These are phyloP conservation scores for Eidolon helvum DNA, from an alignment of 2,113 vertebrate species.

Conservation along the genomic window DNA sequence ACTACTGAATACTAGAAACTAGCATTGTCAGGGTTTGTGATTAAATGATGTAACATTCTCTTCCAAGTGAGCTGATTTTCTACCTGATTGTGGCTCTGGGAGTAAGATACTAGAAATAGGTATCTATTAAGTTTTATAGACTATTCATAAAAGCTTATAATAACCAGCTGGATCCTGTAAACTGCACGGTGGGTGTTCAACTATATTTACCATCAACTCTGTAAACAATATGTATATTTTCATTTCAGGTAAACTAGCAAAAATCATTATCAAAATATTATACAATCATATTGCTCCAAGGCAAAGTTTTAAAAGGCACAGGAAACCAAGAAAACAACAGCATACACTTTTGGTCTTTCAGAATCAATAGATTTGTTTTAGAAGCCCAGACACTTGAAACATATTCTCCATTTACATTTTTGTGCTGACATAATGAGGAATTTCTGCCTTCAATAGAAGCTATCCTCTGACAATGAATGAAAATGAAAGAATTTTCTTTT, in stretches of 20 bases:
- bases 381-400: background rate
- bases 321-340: background rate
- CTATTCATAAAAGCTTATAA: slow-evolving; percentile 67
- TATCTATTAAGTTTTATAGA: slow-evolving; percentile 72
- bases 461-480: background rate
- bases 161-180: slow-evolving; percentile 65
- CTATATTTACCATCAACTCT: slow-evolving; percentile 59
- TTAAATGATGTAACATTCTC: slow-evolving; percentile 34
- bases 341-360: background rate
- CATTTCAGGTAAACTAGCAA: slow-evolving; percentile 49
- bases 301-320: background rate
- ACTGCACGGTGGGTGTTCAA: slow-evolving; percentile 40
- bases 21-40: slow-evolving; percentile 10
- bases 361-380: background rate
- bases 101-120: slow-evolving; percentile 60
- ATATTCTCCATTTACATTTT: background rate
- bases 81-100: slow-evolving; percentile 50
- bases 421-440: background rate
- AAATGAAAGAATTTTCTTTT: background rate
- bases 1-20: background rate
- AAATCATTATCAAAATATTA: slow-evolving; percentile 12
- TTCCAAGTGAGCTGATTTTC: slow-evolving; percentile 54
- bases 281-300: background rate
- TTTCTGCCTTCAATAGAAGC: background rate
- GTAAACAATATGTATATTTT: slow-evolving; percentile 55